Conservation (phyloP, 2,797 vertebrate species). For the Oryzias sinensis region DNA sequence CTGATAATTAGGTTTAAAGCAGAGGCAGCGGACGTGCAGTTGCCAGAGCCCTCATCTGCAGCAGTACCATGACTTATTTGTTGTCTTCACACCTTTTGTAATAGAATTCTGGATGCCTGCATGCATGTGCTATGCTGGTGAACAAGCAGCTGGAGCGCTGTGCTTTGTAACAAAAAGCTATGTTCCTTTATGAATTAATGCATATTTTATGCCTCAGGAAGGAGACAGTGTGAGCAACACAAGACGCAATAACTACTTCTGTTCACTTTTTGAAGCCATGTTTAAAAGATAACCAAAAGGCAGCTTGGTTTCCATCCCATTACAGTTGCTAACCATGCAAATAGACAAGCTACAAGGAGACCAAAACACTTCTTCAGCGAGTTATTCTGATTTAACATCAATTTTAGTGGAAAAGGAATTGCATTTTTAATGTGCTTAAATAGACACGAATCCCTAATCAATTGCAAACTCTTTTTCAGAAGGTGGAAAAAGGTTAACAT, state of each 20-base stretch:
- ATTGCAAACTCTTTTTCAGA: neutral
- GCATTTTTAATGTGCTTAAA: too few relatives aligned
- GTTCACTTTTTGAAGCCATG: neutral
- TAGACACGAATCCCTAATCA: neutral
- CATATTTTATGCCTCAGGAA: neutral
- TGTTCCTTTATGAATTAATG: conserved; percentile 5
- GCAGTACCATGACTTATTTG: neutral
- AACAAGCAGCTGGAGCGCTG: conserved; percentile 6
- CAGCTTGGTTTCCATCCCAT: too few relatives aligned
- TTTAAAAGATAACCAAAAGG: neutral
- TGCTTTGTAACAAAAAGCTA: conserved; percentile 14
- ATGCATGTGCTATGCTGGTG: conserved; percentile 3
- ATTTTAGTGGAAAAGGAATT: too few relatives aligned
- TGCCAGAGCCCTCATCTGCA: conserved; percentile 38
- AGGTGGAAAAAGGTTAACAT: too few relatives aligned
- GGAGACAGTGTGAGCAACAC: neutral
- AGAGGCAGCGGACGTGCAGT: conserved; percentile 16
- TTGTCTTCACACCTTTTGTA: conserved; percentile 1
- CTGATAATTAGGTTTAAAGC: conserved; percentile 25
- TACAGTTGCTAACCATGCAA: too few relatives aligned
- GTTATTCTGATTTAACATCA: too few relatives aligned
- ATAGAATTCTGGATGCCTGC: conserved; percentile 5
- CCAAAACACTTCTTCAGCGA: too few relatives aligned
- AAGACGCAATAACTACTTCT: neutral
- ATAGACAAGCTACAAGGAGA: too few relatives aligned